Conservation (phyloP, 2,113 vertebrate species). For the Pteruthius melanotis region DNA sequence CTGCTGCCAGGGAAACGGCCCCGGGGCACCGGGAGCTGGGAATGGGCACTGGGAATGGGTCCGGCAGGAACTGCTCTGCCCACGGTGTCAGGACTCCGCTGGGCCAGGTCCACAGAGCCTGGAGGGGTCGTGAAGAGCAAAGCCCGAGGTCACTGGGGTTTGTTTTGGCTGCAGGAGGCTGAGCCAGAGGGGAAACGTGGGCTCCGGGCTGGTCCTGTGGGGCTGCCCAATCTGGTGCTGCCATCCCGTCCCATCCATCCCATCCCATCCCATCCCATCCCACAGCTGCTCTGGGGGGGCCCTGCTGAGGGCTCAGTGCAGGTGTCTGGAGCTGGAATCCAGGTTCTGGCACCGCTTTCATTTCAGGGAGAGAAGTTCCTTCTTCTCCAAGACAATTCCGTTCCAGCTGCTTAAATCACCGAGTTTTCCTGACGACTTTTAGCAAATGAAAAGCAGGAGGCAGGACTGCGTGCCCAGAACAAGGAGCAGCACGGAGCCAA, state of each 20-base stretch:
- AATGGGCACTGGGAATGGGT: rapidly evolving
- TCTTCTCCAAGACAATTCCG: background rate
- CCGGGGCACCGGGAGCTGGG: rapidly evolving
- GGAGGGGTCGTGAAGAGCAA: background rate
- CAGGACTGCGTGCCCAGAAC: background rate
- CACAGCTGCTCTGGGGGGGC: background rate
- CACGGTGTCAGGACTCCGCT: background rate
- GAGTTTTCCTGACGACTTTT: background rate
- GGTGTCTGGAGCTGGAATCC: background rate
- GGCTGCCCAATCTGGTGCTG: background rate
- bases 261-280: background rate
- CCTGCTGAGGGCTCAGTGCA: background rate
- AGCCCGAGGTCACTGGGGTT: rapidly evolving
- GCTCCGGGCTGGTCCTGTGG: background rate
- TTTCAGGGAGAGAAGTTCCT: background rate
- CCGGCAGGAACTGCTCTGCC: background rate
- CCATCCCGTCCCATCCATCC: background rate
- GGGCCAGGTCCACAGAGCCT: background rate
- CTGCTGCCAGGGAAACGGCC: rapidly evolving
- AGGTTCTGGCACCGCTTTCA: background rate
- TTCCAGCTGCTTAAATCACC: background rate
- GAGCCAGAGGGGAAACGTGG: rapidly evolving
- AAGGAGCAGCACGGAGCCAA: background rate
- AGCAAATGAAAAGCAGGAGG: conserved; percentile 28
- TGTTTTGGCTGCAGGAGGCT: background rate